phyloP scores from a whole-genome alignment of 2,797 vertebrate species.

The Pipistrellus kuhlii region DNA sequence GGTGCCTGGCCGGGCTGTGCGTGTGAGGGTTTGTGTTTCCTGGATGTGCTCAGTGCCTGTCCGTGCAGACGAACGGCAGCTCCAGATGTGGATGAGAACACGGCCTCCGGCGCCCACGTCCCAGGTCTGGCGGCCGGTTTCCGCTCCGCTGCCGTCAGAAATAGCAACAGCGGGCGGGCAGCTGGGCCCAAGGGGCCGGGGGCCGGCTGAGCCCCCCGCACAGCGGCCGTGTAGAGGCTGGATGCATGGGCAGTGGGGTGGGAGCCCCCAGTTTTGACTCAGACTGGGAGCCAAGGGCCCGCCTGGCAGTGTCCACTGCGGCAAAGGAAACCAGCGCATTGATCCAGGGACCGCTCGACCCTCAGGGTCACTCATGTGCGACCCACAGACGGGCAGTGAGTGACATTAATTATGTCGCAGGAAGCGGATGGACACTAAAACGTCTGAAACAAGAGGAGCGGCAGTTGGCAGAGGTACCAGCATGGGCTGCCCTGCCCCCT shows the following conservation, averaged over 20 bases:
- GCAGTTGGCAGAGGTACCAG: background rate
- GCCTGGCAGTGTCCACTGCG: background rate
- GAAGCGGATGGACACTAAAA: no score
- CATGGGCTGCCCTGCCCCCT: background rate
- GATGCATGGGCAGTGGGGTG: rapidly evolving
- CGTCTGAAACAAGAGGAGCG: background rate
- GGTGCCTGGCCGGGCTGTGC: no score
- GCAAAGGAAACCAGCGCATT: background rate
- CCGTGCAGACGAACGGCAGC: no score
- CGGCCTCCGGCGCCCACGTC: background rate
- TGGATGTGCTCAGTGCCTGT: no score
- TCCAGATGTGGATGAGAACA: background rate
- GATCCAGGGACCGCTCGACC: no score
- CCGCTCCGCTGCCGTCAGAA: conserved; percentile 45
- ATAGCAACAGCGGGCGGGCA: background rate
- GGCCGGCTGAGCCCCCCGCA: background rate
- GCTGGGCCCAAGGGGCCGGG: background rate
- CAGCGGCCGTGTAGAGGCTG: background rate
- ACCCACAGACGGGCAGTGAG: no score
- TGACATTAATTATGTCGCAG: no score
- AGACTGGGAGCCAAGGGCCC: background rate
- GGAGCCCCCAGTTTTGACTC: background rate
- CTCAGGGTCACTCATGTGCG: no score
- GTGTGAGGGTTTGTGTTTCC: no score
- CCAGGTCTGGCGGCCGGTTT: conserved; percentile 45